phyloP scores from a whole-genome alignment of 2,797 vertebrate genomes.

The Poeciliopsis infans region DNA sequence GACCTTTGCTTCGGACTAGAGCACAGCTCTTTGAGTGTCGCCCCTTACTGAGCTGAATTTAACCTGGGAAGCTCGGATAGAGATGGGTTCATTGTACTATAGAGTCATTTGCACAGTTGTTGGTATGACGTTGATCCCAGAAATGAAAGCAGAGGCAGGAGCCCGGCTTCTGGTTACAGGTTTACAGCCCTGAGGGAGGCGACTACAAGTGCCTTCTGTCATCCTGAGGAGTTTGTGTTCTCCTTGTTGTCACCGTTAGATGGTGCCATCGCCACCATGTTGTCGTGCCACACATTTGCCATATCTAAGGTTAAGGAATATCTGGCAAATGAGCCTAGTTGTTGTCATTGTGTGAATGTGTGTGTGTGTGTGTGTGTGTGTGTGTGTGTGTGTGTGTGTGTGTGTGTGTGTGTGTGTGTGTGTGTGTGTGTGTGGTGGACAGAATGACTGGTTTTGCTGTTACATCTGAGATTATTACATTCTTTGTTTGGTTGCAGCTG shows the following conservation, averaged over 20 bases:
- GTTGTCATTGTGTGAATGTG: not conserved
- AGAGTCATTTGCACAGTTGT: slow-evolving; percentile 70
- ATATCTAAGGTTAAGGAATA: slow-evolving; percentile 34
- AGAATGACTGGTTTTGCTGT: slow-evolving; percentile 51
- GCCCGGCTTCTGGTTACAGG: slow-evolving; percentile 42
- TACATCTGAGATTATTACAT: slow-evolving; percentile 61
- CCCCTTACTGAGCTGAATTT: slow-evolving; percentile 21
- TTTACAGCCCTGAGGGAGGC: slow-evolving; percentile 45
- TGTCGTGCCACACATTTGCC: slow-evolving; percentile 34
- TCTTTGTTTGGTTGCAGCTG: slow-evolving; percentile 14
- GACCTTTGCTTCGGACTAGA: slow-evolving; percentile 13
- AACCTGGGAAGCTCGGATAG: slow-evolving; percentile 28
- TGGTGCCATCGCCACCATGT: not conserved
- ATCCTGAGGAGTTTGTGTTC: slow-evolving; percentile 50
- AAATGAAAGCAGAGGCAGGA: slow-evolving; percentile 53
- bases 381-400: not conserved
- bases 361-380: slow-evolving; percentile 9
- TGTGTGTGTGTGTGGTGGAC: slow-evolving; percentile 22
- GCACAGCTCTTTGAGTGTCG: not conserved
- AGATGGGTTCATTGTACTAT: slow-evolving; percentile 64
- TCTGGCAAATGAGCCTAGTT: slow-evolving; percentile 37
- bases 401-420: slow-evolving; percentile 11
- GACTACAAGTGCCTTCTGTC: slow-evolving; percentile 76
- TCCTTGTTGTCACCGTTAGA: slow-evolving; percentile 5
- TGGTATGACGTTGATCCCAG: slow-evolving; percentile 25